A percentile compares a stretch with the other conserved stretches of the same genome.
Evolutionary conservation across 2,113 vertebrate species (phyloP).

Genomic region (Microcebus murinus): DNA sequence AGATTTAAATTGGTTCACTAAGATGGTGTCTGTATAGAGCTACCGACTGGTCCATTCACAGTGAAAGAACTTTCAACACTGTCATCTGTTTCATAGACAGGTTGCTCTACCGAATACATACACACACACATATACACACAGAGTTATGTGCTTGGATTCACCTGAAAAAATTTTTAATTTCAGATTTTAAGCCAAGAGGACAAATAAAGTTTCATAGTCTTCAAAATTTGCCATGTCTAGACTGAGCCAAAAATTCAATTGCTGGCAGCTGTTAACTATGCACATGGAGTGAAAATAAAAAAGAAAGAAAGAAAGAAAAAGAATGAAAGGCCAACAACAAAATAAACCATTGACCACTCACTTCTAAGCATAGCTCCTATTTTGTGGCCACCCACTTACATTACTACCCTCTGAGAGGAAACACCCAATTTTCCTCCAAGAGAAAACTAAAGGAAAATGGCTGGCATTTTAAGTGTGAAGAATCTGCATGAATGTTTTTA

Average conservation of each 20-base stretch:
- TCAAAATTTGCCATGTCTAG: not conserved
- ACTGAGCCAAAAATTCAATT: not conserved
- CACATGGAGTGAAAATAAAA: not conserved
- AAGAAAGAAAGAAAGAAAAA: not conserved
- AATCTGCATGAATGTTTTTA: not conserved
- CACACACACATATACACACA: not conserved
- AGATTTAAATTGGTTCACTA: conserved; percentile 41
- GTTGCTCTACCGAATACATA: not conserved
- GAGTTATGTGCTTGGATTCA: not conserved
- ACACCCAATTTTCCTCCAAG: not conserved
- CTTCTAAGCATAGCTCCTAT: not conserved
- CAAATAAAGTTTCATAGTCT: not conserved
- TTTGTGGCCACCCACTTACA: not conserved
- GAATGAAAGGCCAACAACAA: not conserved
- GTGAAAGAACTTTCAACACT: not conserved
- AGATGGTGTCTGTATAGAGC: not conserved
- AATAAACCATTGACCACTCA: not conserved
- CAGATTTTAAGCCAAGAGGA: not conserved
- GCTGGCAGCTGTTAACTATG: not conserved
- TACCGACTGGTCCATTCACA: not conserved
- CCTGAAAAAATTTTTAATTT: conserved; percentile 7
- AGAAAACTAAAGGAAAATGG: not conserved
- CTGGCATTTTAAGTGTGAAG: not conserved
- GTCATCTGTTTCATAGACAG: not conserved
- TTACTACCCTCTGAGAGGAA: not conserved